Evolutionary conservation across 2,797 vertebrate species (phyloP), one percentile per base, ranked within the genome.

Genomic region (Taeniopygia guttata): DNA sequence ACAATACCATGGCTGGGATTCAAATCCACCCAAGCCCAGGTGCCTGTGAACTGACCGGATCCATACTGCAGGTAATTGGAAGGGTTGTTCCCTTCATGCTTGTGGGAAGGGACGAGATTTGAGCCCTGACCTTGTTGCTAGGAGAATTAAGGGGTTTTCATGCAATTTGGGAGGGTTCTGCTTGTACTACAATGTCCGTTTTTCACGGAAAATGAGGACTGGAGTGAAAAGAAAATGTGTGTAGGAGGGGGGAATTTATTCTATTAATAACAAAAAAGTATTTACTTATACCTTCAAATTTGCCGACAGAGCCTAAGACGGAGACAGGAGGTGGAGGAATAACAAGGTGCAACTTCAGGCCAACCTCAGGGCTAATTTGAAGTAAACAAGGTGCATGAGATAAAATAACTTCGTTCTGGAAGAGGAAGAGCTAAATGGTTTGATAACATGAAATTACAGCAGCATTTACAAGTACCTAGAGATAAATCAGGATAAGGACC

Each of bases 351-450:
- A 95, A 94, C 91, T 94, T 74, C 80, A 94, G 96, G 95, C 91
- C 94, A 96, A 82, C 94, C 94, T 96, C 91, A 92, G 94, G 90
- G 96, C 93, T 95, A 91, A 96, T 95, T 90, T 96, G 91, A 95
- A 94, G 88, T 96, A 97, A 97, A 96, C 91, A 97, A 96, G 77
- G 88, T 58, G n/a, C 81, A 80, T n/a, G 83, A 96, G 95, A 96
- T 96, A 95, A 94, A 96, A 93, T 80, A 95, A 82, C 68, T 95
- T 87, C 1, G 2, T 88, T 95, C 90, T 96, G 95, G 93, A 96
- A 96, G 64, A 95, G 94, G 91, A 96, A 94, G 91, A 95, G 80
- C 91, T 94, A 77, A 97, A 87, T 40, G 59, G 77, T 80, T 94
- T 91, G 93, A 93, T 96, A 90, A 94, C 36, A 38, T 23, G 81